Evolutionary conservation across 2,113 vertebrate genomes (phyloP).

Genomic region (Microcebus ravelobensis): DNA sequence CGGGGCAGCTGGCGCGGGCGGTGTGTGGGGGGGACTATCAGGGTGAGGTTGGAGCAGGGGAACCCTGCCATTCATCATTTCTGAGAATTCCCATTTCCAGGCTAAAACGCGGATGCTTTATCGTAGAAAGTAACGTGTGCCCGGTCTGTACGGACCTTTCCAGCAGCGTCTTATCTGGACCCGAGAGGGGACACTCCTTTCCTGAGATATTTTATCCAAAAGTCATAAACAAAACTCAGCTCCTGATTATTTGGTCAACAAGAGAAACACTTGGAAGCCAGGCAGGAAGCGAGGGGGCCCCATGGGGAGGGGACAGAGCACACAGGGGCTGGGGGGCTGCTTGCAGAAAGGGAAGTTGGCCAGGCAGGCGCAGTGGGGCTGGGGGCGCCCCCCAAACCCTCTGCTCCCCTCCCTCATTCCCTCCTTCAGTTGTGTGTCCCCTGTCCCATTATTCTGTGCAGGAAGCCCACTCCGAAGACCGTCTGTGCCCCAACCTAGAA

Average conservation of each 20-base stretch:
- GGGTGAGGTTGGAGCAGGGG: slow-evolving; percentile 29
- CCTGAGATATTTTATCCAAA: slow-evolving; percentile 58
- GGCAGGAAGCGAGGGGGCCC: neutral
- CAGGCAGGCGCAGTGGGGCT: rapidly evolving
- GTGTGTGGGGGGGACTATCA: neutral
- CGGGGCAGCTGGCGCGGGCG: neutral
- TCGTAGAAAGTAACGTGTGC: slow-evolving; percentile 47
- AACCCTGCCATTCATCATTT: slow-evolving; percentile 52
- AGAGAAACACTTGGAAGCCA: slow-evolving; percentile 35
- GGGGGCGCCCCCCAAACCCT: too few species aligned
- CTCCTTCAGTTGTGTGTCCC: neutral
- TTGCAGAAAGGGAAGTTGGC: neutral
- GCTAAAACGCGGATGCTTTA: slow-evolving; percentile 32
- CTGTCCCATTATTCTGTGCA: rapidly evolving
- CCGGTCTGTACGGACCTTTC: rapidly evolving
- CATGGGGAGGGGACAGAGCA: neutral
- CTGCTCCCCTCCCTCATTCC: neutral
- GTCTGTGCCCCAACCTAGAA: rapidly evolving
- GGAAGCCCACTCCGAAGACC: rapidly evolving
- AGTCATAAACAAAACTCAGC: slow-evolving; percentile 63
- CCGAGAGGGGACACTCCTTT: slow-evolving; percentile 62
- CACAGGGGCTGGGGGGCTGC: rapidly evolving
- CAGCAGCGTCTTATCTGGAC: neutral
- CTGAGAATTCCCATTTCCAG: slow-evolving; percentile 63
- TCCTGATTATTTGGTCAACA: slow-evolving; percentile 55